Conservation (phyloP, 2,113 vertebrate species). For the Ascaphus truei region DNA sequence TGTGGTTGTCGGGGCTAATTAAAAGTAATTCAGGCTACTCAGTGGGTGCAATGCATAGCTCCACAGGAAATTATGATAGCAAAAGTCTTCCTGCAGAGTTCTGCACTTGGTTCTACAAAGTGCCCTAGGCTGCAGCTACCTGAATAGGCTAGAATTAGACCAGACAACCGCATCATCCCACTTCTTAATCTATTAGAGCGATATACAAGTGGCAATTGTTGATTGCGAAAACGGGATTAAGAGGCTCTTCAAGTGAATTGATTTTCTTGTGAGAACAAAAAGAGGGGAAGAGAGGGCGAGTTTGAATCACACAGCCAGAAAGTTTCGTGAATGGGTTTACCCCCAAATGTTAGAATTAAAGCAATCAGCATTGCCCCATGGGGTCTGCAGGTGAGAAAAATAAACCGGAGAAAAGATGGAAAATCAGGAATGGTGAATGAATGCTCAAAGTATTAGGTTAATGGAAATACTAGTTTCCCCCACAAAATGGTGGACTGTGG, state of each 20-base stretch:
- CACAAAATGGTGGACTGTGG: neutral
- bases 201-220: constrained; percentile 99
- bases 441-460: neutral
- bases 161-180: constrained; percentile 98
- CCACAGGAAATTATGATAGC: constrained; percentile 98
- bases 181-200: constrained; percentile 93
- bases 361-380: constrained; percentile 78
- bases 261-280: constrained; percentile 99
- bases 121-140: constrained; percentile 81
- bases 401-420: constrained; percentile 50
- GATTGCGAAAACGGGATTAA: constrained; percentile 98
- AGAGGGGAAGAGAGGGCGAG: constrained; percentile 69
- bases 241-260: constrained; percentile 98
- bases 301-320: constrained; percentile 91
- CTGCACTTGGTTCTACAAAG: constrained; percentile 95
- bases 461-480: neutral
- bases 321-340: constrained; percentile 88
- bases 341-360: constrained; percentile 89
- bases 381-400: constrained; percentile 65
- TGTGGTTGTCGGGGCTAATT: constrained; percentile 97
- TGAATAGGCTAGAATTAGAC: constrained; percentile 97
- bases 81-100: constrained; percentile 97
- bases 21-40: constrained; percentile 88
- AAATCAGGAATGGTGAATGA: constrained; percentile 11
- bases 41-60: constrained; percentile 81